Percentiles rank a stretch among this genome's conserved stretches.
Evolutionary conservation across 2,888 invertebrate species (phyloP).

Genomic region (Entomobrya proxima): DNA sequence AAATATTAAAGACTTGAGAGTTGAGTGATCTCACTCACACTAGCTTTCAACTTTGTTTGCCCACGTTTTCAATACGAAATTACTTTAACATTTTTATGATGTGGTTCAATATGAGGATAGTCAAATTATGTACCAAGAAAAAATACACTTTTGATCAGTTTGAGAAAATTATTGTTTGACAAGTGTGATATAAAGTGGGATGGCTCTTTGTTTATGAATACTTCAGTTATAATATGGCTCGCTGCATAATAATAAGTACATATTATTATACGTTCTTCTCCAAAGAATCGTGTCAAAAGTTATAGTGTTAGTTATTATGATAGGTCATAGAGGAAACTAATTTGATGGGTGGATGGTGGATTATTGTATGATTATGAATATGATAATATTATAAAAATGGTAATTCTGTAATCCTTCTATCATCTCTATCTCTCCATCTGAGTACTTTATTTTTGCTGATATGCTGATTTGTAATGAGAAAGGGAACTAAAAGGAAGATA

Average conservation of each 20-base stretch:
- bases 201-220: not conserved
- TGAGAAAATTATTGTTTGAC: conserved; percentile 47
- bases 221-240: not conserved
- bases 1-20: conserved; percentile 43
- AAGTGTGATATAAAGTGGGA: conserved; percentile 61
- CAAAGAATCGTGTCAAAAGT: too few relatives aligned
- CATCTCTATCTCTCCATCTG: conserved; percentile 40
- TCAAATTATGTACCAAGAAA: not conserved
- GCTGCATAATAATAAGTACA: too few relatives aligned
- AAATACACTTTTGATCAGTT: not conserved
- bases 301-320: conserved; percentile 52
- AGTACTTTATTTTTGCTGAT: conserved; percentile 26
- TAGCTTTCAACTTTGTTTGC: too few relatives aligned
- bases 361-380: conserved; percentile 46
- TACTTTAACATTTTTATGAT: conserved; percentile 7
- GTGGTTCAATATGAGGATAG: not conserved
- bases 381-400: conserved; percentile 48
- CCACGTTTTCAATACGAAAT: not conserved
- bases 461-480: conserved; percentile 29
- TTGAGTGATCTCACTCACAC: conserved; percentile 40
- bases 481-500: not conserved
- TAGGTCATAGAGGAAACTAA: conserved; percentile 56
- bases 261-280: too few relatives aligned
- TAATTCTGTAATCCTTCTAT: conserved; percentile 23
- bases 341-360: conserved; percentile 50